Evolutionary conservation across 2,113 vertebrate species (phyloP).

Genomic region (Hyla sarda): DNA sequence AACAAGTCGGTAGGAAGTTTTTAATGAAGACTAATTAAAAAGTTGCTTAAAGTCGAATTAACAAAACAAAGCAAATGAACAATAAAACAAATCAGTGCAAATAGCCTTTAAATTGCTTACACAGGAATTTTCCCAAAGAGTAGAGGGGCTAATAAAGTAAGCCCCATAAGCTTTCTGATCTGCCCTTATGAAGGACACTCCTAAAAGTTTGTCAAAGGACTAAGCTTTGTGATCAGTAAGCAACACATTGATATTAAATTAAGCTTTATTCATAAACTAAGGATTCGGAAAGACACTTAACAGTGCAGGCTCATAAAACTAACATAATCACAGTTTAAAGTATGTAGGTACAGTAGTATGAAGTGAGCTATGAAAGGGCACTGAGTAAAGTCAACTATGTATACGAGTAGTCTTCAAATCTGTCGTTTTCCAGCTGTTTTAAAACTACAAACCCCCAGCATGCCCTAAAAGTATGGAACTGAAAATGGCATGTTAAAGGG

Average conservation of each 20-base stretch:
- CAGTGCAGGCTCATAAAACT: conserved; percentile 8
- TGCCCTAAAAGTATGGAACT: not conserved
- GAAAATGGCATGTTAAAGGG: not conserved
- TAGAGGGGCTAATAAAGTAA: not conserved
- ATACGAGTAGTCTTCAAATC: not conserved
- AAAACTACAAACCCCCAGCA: not conserved
- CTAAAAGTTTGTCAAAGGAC: too few relatives aligned
- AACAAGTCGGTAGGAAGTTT: too few relatives aligned
- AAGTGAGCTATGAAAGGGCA: not conserved
- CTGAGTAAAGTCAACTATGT: not conserved
- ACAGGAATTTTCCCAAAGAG: not conserved
- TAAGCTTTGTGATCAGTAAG: not conserved
- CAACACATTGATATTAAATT: not conserved
- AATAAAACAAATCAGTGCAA: too few relatives aligned
- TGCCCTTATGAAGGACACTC: not conserved
- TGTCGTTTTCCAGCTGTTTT: not conserved
- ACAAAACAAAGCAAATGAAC: too few relatives aligned
- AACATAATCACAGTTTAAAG: conserved; percentile 30
- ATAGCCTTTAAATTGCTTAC: too few relatives aligned
- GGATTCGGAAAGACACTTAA: conserved; percentile 8
- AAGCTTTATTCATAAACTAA: conserved; percentile 37
- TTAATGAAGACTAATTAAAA: too few relatives aligned
- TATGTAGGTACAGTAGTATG: not conserved
- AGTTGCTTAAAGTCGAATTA: too few relatives aligned
- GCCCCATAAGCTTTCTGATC: not conserved